These are phyloP conservation scores for Cheiracanthium punctorium DNA, from an alignment of 2,888 invertebrate genomes.

Conservation along the genomic window DNA sequence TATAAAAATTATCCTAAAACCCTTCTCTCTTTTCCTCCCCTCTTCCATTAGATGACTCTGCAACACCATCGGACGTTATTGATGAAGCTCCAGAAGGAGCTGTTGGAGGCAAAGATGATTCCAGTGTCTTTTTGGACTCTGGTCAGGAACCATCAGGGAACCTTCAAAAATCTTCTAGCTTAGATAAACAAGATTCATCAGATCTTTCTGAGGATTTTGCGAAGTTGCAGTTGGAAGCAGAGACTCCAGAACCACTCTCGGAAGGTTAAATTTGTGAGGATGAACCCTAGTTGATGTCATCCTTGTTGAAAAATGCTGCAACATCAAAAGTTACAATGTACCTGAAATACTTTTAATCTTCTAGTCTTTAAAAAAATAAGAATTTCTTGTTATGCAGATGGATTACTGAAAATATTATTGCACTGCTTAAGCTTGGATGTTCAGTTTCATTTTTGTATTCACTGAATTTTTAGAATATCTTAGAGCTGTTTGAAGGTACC, in stretches of 20 bases:
- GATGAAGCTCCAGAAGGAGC: constrained; percentile 54
- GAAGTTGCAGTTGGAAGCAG: not conserved
- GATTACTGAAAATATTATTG: not conserved
- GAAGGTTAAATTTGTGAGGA: not conserved
- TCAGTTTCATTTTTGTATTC: not conserved
- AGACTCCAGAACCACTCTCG: not conserved
- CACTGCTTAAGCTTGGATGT: not conserved
- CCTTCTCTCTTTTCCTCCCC: not conserved
- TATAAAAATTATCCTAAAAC: no score
- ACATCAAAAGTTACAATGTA: constrained; percentile 40
- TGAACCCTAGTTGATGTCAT: not conserved
- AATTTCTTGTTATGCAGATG: not conserved
- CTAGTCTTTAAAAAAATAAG: constrained; percentile 46
- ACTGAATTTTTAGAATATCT: not conserved
- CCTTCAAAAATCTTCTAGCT: not conserved
- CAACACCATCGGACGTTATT: constrained; percentile 23
- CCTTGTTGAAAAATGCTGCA: not conserved
- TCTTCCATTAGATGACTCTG: not conserved
- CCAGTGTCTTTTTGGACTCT: not conserved
- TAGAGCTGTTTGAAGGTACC: not conserved
- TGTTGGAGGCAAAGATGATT: constrained; percentile 33
- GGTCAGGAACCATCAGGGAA: not conserved
- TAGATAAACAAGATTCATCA: not conserved
- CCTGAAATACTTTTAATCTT: constrained; percentile 54
- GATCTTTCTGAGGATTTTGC: constrained; percentile 8